A percentile compares a stretch with the other conserved stretches of the same genome.
phyloP scores from a whole-genome alignment of 2,888 invertebrate species.

The Myopa testacea region DNA sequence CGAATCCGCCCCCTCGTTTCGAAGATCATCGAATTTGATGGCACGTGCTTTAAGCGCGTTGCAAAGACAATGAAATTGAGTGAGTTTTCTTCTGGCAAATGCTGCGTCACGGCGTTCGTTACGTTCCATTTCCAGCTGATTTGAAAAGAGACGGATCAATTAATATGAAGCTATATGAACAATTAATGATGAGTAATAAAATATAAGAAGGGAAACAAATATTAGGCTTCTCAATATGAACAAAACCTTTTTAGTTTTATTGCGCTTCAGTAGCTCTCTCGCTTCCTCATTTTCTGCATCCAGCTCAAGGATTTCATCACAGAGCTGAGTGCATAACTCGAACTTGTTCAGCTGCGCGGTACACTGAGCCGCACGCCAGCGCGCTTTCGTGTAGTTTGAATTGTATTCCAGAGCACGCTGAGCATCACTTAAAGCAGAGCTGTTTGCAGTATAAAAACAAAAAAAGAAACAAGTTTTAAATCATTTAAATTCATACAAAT shows the following conservation, averaged over 20 bases:
- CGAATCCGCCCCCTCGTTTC: conserved; percentile 61
- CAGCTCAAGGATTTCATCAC: conserved; percentile 75
- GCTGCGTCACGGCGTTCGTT: conserved; percentile 64
- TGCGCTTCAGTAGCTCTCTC: conserved; percentile 71
- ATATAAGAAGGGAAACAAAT: not conserved
- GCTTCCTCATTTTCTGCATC: conserved; percentile 72
- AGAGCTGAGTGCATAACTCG: conserved; percentile 79
- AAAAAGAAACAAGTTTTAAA: not conserved
- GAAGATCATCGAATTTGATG: conserved; percentile 72
- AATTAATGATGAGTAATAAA: not conserved
- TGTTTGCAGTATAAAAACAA: conserved; percentile 32
- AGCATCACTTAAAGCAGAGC: conserved; percentile 83
- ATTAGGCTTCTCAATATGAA: not conserved
- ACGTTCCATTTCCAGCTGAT: conserved; percentile 57
- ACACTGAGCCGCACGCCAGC: conserved; percentile 80
- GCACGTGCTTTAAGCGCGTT: conserved; percentile 69
- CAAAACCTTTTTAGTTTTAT: conserved; percentile 66
- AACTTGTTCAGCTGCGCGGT: conserved; percentile 76
- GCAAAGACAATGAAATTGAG: conserved; percentile 68
- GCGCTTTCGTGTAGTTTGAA: conserved; percentile 82
- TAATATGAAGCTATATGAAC: not conserved
- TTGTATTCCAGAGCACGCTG: conserved; percentile 81
- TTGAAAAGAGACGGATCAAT: conserved; percentile 2
- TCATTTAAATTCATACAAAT: not conserved
- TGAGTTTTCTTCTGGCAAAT: conserved; percentile 68